phyloP scores from a whole-genome alignment of 2,113 vertebrate genomes.

The Carlito syrichta region DNA sequence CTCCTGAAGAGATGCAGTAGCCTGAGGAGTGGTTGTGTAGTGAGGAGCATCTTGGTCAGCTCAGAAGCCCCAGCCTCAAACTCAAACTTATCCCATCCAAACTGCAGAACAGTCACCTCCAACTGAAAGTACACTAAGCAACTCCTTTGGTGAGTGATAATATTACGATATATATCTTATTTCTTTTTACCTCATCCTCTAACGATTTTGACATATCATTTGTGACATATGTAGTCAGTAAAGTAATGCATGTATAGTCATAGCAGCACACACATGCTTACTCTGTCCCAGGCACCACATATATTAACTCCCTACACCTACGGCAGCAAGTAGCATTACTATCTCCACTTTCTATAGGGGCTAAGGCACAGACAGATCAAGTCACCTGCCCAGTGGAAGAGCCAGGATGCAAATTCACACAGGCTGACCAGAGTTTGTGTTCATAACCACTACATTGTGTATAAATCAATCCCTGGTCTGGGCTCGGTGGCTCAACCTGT shows the following conservation, averaged over 20 bases:
- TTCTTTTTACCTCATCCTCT: conserved; percentile 1
- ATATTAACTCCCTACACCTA: not conserved
- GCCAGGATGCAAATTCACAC: not conserved
- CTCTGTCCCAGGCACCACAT: not conserved
- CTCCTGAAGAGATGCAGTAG: not conserved
- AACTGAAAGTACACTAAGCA: not conserved
- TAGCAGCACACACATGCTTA: not conserved
- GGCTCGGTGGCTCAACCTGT: too few relatives aligned
- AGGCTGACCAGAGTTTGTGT: not conserved
- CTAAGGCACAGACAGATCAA: not conserved
- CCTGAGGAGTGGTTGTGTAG: not conserved
- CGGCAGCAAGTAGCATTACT: not conserved
- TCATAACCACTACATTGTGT: not conserved
- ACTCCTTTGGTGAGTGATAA: not conserved
- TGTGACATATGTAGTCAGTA: not conserved
- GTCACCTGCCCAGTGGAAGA: not conserved
- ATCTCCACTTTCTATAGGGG: not conserved
- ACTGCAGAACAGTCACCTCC: not conserved
- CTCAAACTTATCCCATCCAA: not conserved
- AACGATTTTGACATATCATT: not conserved
- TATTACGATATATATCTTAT: not conserved
- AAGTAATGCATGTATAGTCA: not conserved
- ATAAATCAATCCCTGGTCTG: too few relatives aligned
- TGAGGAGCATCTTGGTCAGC: not conserved
- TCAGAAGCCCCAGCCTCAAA: not conserved